These are phyloP conservation scores for Leptatherina wallacei DNA, from an alignment of 2,797 vertebrate species.

Conservation along the genomic window DNA sequence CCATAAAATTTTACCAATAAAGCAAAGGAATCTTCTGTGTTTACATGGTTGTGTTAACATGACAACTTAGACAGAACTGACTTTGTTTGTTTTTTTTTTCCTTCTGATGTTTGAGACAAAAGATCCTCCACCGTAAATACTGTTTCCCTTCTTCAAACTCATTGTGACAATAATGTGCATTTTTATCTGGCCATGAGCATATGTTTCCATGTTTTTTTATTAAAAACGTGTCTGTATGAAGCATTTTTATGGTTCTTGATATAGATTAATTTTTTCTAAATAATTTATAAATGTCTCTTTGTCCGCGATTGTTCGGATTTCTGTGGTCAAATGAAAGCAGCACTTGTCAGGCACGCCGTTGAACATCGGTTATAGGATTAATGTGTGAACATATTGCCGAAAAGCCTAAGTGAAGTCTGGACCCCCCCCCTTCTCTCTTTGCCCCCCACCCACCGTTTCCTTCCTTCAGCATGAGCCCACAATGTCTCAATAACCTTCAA, in stretches of 20 bases:
- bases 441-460: no score
- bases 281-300: neutral
- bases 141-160: neutral
- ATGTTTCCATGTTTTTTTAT: no score
- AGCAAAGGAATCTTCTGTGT: slow-evolving; percentile 1
- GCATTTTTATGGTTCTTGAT: neutral
- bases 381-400: slow-evolving; percentile 48
- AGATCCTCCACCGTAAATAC: neutral
- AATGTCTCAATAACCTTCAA: slow-evolving; percentile 68
- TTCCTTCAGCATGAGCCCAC: slow-evolving; percentile 21
- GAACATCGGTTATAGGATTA: slow-evolving; percentile 36
- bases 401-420: slow-evolving; percentile 27
- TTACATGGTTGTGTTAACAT: no score
- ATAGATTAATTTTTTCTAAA: neutral
- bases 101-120: no score
- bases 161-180: neutral
- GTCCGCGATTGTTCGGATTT: slow-evolving; percentile 20
- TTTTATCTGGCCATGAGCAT: neutral
- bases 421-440: neutral
- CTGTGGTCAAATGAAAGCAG: slow-evolving; percentile 41
- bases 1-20: neutral
- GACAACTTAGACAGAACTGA: no score
- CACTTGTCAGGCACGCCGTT: slow-evolving; percentile 4
- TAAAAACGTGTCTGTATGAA: neutral
- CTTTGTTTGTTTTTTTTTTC: no score